Evolutionary conservation across 1,140 invertebrate genomes (phyloP), one percentile per base, ranked within the genome.

Genomic region (Hypsibius dujardini): DNA sequence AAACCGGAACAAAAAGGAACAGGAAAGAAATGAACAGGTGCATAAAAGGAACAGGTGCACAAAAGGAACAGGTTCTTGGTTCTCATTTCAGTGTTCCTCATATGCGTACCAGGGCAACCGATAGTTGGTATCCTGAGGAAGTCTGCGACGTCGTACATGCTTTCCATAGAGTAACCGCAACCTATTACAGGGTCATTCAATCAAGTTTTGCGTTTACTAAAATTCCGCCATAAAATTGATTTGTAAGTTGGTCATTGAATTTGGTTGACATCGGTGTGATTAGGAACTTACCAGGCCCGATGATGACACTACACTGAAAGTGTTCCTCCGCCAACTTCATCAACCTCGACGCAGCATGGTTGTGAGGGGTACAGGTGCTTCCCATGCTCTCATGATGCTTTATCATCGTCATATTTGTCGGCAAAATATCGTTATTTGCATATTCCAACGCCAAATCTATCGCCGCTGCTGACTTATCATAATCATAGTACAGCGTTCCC

Each of bases 251-350:
- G n/a, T n/a, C 7, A 56, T 56, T 56, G 7, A 56, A 56, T 12
- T 12, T n/a, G n/a, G 50, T 56, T n/a, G 50, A 56, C n/a, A 56
- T 56, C 50, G 42, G 12, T 67, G 62, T 15, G 12, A 7, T 67
- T 12, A 15, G 42, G 42, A 45, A 67, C 42, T 12, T 67, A 67
- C 62, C 62, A 15, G 62, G 62, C 45, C 62, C 62, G 42, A 67
- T 67, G 42, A 67, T 67, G 42, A 67, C 62, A 67, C 45, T 67
- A 45, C 62, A 67, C 62, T 15, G 12, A 67, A 15, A 67, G 12
- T 42, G 12, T 12, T 3, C 45, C 12, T 67, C 62, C 12, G 45
- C 7, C 12, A 67, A 7, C 45, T 42, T 67, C 12, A 67, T 7
- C 62, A 67, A 15, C 12, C 7, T 7, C 3, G 62, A 12, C 12